These are phyloP conservation scores for Diloba caeruleocephala DNA, from an alignment of 2,888 invertebrate species.

Conservation along the genomic window DNA sequence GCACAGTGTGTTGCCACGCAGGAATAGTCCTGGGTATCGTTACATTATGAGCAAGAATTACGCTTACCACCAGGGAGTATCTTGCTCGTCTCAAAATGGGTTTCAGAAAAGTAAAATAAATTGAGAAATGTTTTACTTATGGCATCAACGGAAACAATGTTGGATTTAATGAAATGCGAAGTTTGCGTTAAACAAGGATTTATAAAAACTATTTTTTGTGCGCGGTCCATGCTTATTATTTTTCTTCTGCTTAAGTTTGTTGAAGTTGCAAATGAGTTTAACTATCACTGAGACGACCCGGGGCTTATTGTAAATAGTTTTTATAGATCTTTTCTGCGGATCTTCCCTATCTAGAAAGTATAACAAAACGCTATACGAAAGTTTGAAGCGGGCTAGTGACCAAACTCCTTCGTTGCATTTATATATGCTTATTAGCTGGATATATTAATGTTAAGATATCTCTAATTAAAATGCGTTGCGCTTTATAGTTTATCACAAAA, in stretches of 20 bases:
- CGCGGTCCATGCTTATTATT: slow-evolving; percentile 12
- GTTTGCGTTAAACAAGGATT: slow-evolving; percentile 21
- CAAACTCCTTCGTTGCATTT: slow-evolving; percentile 1
- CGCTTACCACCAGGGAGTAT: too few relatives aligned
- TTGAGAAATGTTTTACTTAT: too few relatives aligned
- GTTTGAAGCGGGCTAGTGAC: slow-evolving; percentile 2
- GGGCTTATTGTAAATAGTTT: slow-evolving; percentile 26
- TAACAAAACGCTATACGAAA: slow-evolving; percentile 17
- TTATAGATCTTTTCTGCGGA: slow-evolving; percentile 16
- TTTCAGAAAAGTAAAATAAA: too few relatives aligned
- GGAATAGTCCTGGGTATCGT: too few relatives aligned
- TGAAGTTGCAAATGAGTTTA: slow-evolving; percentile 34
- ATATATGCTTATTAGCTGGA: slow-evolving; percentile 5
- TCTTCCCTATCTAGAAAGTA: slow-evolving; percentile 13
- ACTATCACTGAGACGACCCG: slow-evolving; percentile 12
- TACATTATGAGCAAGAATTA: too few relatives aligned
- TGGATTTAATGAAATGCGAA: slow-evolving; percentile 6
- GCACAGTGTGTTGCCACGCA: too few relatives aligned
- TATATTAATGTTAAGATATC: too few relatives aligned
- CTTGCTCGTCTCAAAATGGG: too few relatives aligned
- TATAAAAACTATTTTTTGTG: slow-evolving; percentile 16
- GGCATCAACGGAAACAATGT: too few relatives aligned
- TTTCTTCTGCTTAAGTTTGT: slow-evolving; percentile 22
- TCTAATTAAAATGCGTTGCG: too few relatives aligned
- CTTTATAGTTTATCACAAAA: too few relatives aligned